Conservation (phyloP, 2,113 vertebrate species). For the Cygnus atratus region DNA sequence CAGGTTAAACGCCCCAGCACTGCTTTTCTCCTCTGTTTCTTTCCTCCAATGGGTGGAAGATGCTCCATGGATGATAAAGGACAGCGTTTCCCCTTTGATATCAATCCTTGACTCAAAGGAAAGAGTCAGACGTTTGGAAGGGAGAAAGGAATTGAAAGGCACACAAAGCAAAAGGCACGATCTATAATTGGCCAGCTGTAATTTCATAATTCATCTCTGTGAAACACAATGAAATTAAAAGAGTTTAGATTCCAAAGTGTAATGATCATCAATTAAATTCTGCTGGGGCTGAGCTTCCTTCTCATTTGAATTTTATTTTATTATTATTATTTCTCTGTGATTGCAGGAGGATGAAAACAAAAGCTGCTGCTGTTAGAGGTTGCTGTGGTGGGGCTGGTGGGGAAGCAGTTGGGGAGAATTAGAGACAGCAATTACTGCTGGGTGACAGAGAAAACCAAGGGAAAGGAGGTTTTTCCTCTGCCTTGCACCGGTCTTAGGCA, state of each 20-base stretch:
- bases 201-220: conserved; percentile 74
- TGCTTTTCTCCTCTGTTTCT: background rate
- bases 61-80: background rate
- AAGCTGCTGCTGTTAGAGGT: background rate
- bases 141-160: background rate
- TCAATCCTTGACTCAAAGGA: background rate
- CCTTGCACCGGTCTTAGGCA: conserved; percentile 40
- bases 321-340: conserved; percentile 42
- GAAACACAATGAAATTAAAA: conserved; percentile 75
- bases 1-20: rapidly evolving
- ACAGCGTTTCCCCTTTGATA: background rate
- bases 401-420: background rate
- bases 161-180: conserved; percentile 31
- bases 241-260: conserved; percentile 75
- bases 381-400: background rate
- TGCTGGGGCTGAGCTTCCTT: conserved; percentile 68
- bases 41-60: rapidly evolving
- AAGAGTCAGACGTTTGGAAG: background rate
- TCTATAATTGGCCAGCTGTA: conserved; percentile 66
- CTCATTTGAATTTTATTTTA: conserved; percentile 76
- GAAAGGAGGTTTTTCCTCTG: conserved; percentile 5
- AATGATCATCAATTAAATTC: conserved; percentile 79
- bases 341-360: background rate
- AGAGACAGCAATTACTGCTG: conserved; percentile 40
- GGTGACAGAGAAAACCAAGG: background rate